Percentiles rank a stretch among this genome's conserved stretches.
Conservation (phyloP, 2,797 vertebrate genomes). For the Sebastes oblongus region DNA sequence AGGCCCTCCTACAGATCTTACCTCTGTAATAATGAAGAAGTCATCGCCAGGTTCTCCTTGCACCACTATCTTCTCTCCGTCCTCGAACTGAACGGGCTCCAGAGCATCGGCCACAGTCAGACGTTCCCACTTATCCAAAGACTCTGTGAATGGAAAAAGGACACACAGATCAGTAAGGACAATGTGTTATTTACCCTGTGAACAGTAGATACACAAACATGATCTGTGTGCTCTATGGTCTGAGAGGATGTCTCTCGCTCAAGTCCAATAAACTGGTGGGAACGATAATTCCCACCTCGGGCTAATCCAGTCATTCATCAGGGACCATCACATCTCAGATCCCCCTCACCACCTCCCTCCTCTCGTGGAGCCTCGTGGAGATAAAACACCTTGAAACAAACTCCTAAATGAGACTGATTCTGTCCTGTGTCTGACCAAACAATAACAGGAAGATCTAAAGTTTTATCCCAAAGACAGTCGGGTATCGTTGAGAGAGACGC, state of each 20-base stretch:
- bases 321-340: conserved; percentile 38
- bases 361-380: conserved; percentile 7
- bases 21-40: conserved; percentile 94
- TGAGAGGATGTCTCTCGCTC: conserved; percentile 10
- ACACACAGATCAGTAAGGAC: neutral
- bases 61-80: conserved; percentile 97
- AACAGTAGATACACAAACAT: neutral
- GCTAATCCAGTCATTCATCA: conserved; percentile 68
- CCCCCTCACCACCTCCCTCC: conserved; percentile 10
- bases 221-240: neutral
- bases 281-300: conserved; percentile 35
- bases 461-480: neutral
- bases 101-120: conserved; percentile 95
- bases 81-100: conserved; percentile 97
- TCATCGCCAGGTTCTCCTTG: conserved; percentile 97
- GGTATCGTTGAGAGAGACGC: neutral
- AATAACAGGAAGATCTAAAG: neutral
- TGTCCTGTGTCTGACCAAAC: neutral
- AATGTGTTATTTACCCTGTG: neutral
- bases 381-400: conserved; percentile 45
- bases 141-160: conserved; percentile 81
- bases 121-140: conserved; percentile 98
- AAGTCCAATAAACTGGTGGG: conserved; percentile 20
- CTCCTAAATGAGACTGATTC: conserved; percentile 12
- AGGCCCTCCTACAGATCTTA: conserved; percentile 12